These are phyloP conservation scores for Tachycineta bicolor DNA, from an alignment of 2,113 vertebrate genomes.

Conservation along the genomic window DNA sequence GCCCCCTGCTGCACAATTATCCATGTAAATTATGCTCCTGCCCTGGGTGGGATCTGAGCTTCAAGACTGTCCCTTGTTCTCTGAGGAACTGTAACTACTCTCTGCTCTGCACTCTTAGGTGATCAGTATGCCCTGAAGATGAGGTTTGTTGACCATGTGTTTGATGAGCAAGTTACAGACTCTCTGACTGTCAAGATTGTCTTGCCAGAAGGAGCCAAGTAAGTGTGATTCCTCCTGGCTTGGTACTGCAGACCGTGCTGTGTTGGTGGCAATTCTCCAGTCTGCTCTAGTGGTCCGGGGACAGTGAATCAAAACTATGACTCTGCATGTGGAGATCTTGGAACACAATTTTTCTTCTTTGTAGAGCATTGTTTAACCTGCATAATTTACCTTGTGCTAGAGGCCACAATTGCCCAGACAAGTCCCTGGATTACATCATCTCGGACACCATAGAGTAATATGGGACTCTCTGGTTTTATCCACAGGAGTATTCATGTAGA, in stretches of 20 bases:
- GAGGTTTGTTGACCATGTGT: conserved; percentile 95
- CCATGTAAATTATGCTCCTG: background rate
- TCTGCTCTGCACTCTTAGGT: conserved; percentile 72
- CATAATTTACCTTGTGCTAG: background rate
- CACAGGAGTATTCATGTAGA: conserved; percentile 92
- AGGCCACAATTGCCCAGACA: background rate
- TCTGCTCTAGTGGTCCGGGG: background rate
- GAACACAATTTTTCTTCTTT: background rate
- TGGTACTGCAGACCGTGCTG: background rate
- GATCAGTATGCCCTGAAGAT: conserved; percentile 98
- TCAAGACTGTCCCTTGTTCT: background rate
- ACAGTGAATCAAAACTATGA: background rate
- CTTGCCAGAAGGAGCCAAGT: conserved; percentile 96
- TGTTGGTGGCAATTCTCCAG: background rate
- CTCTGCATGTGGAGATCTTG: background rate
- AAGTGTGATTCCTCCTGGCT: conserved; percentile 50
- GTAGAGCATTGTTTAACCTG: background rate
- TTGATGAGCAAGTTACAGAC: conserved; percentile 96
- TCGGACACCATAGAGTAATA: background rate
- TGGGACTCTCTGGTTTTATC: background rate
- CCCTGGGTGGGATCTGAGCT: background rate
- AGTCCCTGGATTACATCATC: background rate
- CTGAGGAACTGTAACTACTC: background rate
- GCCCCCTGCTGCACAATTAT: background rate
- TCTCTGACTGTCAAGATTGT: conserved; percentile 92